Percentiles rank a stretch among this genome's conserved stretches.
These are phyloP conservation scores for Philereme transversata DNA, from an alignment of 2,888 invertebrate genomes.

Conservation along the genomic window DNA sequence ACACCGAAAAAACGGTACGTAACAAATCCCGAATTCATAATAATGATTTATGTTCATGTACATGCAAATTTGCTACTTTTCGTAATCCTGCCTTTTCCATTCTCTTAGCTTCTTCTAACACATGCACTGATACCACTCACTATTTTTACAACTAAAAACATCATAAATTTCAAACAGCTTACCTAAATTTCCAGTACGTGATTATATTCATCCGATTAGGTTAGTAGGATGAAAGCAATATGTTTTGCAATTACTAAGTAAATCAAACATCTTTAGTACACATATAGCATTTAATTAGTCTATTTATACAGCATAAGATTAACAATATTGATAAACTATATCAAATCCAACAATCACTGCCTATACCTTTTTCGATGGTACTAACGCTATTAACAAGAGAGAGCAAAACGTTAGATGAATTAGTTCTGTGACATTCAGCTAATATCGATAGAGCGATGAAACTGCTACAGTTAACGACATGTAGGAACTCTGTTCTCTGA, in stretches of 20 bases:
- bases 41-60: slow-evolving; percentile 1
- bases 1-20: no score
- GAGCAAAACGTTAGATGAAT: slow-evolving; percentile 76
- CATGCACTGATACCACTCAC: slow-evolving; percentile 48
- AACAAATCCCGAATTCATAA: no score
- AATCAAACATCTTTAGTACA: slow-evolving; percentile 79
- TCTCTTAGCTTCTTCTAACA: slow-evolving; percentile 16
- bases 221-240: slow-evolving; percentile 58
- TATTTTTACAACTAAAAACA: slow-evolving; percentile 25
- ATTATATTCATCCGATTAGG: slow-evolving; percentile 51
- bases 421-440: slow-evolving; percentile 56
- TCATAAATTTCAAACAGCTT: slow-evolving; percentile 61
- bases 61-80: slow-evolving; percentile 6
- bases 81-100: not conserved
- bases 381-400: slow-evolving; percentile 81
- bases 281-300: slow-evolving; percentile 84
- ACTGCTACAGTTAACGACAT: slow-evolving; percentile 53
- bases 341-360: slow-evolving; percentile 84
- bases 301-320: slow-evolving; percentile 84
- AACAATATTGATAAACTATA: slow-evolving; percentile 84
- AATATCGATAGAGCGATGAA: slow-evolving; percentile 59
- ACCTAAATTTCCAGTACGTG: slow-evolving; percentile 69
- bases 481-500: slow-evolving; percentile 65
- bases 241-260: slow-evolving; percentile 63
- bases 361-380: slow-evolving; percentile 79